Evolutionary conservation across 2,888 invertebrate genomes (phyloP), one percentile per base, ranked within the genome.

Genomic region (Lacanobia wlatinum): DNA sequence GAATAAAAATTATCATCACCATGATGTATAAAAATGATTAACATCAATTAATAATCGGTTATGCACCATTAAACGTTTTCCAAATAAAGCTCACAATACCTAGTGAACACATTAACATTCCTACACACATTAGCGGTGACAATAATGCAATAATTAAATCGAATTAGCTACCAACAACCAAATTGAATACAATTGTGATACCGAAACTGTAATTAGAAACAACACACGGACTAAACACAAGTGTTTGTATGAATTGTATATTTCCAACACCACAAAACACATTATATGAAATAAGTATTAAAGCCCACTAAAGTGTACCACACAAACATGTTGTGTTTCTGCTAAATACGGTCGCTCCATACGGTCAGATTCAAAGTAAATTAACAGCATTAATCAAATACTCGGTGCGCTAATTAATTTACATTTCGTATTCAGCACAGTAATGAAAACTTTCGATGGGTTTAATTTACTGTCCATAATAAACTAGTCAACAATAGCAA

Each of bases 301-400:
- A 75, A 58, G 14, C 18, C 23, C 12, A 53, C 23, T 7, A 55
- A 28, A 64, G 0, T 23, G 18, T 50, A 50, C 18, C 28, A 14
- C 9, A 12, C 23, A 61, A 50, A 76, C 63, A 50, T 38, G 1
- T 43, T 55, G 16, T 21, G 60, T 46, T 80, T 52, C 43, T 63
- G 58, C 43, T 43, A 62, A 58, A 69, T 55, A 58, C 34, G 6
- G 34, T 40, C 53, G 68, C 40, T 55, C 66, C 50, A 53, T 72
- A 53, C 38, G 38, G 58, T 78, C 55, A 61, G 43, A 69, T 74
- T 56, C 52, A 62, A 69, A 67, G 71, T 68, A 71, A 82, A 75
- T 84, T 70, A 73, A 61, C 78, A 58, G 52, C 53, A 82, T 70
- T 68, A 61, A 71, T 82, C 72, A 77, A 82, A 61, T 78, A 68